Base-by-base conservation (phyloP, 1,140 invertebrate species). In the Sminthurinus signatus region DNA sequence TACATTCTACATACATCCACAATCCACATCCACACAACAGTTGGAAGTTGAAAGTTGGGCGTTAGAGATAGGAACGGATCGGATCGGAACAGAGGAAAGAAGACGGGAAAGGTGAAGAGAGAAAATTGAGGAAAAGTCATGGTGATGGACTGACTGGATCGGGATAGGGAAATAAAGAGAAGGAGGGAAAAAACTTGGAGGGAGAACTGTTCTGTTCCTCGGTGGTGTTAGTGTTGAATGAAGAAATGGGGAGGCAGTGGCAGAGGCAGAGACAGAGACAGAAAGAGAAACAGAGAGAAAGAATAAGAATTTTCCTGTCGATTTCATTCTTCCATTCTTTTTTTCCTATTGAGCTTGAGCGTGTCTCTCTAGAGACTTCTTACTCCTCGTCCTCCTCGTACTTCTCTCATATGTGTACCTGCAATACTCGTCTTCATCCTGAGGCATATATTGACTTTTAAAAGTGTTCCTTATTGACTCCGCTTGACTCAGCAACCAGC, bases 401-500 rank as follows among this genome's bases (percentile, higher is more conserved):
- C 14, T 32, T 17, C 29, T 52, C 56, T 52, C 58, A 46, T 21
- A n/a, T 27, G 21, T 43, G 21, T 32, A 3, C 17, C 32, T 58
- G 5, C n/a, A n/a, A n/a, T n/a, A 25, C 54, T 62, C 42, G 36
- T 64, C 62, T 59, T 61, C 59, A 61, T 60, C 67, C 67, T 50
- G 19, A 48, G 67, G 67, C 67, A 68, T 68, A n/a, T n/a, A 68
- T 68, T 68, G 66, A 68, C 66, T 68, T 60, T 64, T 57, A 61
- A 63, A 67, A 68, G 32, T 62, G 54, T 60, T 65, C 59, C 67
- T 62, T 69, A 68, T 64, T 64, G 60, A 64, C 66, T 64, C 50
- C 14, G 51, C 29, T n/a, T n/a, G n/a, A n/a, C n/a, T n/a, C n/a
- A n/a, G n/a, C n/a, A n/a, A n/a, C n/a, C n/a, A n/a, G n/a, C n/a